These are phyloP conservation scores for Prionace glauca DNA, from an alignment of 2,797 vertebrate genomes.

Conservation along the genomic window DNA sequence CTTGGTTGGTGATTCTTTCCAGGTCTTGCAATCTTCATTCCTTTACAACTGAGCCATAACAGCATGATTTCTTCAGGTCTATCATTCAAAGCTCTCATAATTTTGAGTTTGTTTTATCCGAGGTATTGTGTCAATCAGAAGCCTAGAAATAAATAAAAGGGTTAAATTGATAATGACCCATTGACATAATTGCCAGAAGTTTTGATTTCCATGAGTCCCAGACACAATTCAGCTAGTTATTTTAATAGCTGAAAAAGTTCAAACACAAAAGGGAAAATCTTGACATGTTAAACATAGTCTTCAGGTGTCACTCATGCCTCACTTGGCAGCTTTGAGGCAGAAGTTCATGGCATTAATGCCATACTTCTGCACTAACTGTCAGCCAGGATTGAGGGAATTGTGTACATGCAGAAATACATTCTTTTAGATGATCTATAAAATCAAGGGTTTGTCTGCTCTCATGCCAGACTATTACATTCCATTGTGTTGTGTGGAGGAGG, in stretches of 20 bases:
- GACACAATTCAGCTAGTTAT: neutral
- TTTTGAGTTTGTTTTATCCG: conserved; percentile 83
- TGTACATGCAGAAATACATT: neutral
- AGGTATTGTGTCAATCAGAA: conserved; percentile 87
- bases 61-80: neutral
- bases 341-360: neutral
- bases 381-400: neutral
- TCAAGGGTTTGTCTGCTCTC: too few relatives aligned
- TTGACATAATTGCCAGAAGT: neutral
- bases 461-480: too few relatives aligned
- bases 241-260: neutral
- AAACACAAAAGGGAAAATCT: neutral
- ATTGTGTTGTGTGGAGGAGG: neutral
- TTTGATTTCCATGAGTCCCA: neutral
- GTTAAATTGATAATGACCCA: neutral
- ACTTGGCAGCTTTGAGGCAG: neutral
- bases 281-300: neutral
- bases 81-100: conserved; percentile 94
- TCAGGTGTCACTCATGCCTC: neutral
- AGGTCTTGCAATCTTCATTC: neutral
- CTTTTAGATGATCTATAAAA: neutral
- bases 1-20: conserved; percentile 10
- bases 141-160: conserved; percentile 55
- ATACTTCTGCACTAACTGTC: neutral
- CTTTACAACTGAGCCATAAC: conserved; percentile 14